Evolutionary conservation across 2,113 vertebrate genomes (phyloP), one percentile per base, ranked within the genome.

Genomic region (Carassius gibelio): DNA sequence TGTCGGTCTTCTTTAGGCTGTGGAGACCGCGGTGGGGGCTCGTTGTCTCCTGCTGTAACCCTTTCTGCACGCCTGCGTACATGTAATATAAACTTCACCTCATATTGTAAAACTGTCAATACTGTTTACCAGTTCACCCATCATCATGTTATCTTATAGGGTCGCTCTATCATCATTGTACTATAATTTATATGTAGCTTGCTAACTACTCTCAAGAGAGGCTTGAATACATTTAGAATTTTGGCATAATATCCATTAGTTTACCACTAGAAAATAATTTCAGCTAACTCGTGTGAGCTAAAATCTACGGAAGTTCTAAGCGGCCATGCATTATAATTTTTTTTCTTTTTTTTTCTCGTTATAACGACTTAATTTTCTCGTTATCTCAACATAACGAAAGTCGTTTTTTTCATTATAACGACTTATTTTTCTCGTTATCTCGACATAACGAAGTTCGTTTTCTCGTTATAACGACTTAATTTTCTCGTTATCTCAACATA

Each of bases 1-100:
- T 72, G 86, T 86, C 55, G 81, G 89, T 86, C 64, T 76, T 87
- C 52, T 71, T 82, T 68, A 76, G 72, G 81, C 85, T 88, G 82
- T 85, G 81, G 86, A 88, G 84, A 87, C 45, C 64, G n/a, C 78
- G 81, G 86, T 14, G 57, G 55, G 66, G 84, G 75, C 71, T 87
- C 79, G 48, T 48, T 52, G 82, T 75, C 78, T 89, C 83, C 17
- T 86, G 84, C 79, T 59, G 14, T 42, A 81, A 78, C 69, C 69
- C 77, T 84, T 83, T 26, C 13, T 36, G 50, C 74, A 61, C 48
- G 34, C 42, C 59, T 69, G 42, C 26, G 48, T 59, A 84, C 34
- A 57, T 69, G 34, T 77, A 64, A 80, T 79, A 57, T 42, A 26
- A 59, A 68, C 61, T 55, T 66, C 19, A 64, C 38, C 30, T 84